Percentiles rank a stretch among this genome's conserved stretches.
Conservation (phyloP, 2,888 invertebrate genomes). For the Acronicta aceris region DNA sequence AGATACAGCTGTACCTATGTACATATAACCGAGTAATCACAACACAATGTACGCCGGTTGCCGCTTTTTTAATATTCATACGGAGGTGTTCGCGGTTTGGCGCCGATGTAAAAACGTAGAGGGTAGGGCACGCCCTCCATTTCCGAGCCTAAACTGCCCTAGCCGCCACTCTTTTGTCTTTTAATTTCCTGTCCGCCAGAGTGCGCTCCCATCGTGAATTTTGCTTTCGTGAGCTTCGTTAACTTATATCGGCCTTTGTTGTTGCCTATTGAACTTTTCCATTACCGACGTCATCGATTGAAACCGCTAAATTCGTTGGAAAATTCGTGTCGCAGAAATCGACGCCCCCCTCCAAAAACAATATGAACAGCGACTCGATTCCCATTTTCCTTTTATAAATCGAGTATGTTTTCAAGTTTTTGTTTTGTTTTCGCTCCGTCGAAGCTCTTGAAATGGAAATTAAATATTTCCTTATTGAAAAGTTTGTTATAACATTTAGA, state of each 20-base stretch:
- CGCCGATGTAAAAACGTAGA: constrained; percentile 73
- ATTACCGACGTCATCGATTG: constrained; percentile 85
- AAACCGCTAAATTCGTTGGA: constrained; percentile 85
- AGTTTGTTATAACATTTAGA: constrained; percentile 76
- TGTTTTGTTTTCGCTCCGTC: constrained; percentile 67
- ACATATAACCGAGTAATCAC: constrained; percentile 35
- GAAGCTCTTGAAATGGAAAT: constrained; percentile 77
- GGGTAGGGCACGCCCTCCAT: constrained; percentile 78
- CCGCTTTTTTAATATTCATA: constrained; percentile 64
- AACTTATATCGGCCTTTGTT: constrained; percentile 87
- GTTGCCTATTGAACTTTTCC: constrained; percentile 88
- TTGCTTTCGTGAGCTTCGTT: constrained; percentile 87
- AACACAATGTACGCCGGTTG: constrained; percentile 37
- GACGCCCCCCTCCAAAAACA: constrained; percentile 61
- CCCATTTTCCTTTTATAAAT: constrained; percentile 77
- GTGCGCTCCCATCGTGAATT: constrained; percentile 84
- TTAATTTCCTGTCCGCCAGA: constrained; percentile 87
- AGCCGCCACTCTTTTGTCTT: constrained; percentile 87
- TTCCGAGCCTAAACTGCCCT: constrained; percentile 84
- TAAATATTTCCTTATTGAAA: constrained; percentile 83
- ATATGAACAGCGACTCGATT: constrained; percentile 73
- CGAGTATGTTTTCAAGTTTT: constrained; percentile 76
- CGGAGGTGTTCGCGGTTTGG: constrained; percentile 71
- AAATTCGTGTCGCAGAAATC: constrained; percentile 77
- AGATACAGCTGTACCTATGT: constrained; percentile 11